Base-by-base conservation (phyloP, 2,797 vertebrate genomes). In the Margarornis squamiger region DNA sequence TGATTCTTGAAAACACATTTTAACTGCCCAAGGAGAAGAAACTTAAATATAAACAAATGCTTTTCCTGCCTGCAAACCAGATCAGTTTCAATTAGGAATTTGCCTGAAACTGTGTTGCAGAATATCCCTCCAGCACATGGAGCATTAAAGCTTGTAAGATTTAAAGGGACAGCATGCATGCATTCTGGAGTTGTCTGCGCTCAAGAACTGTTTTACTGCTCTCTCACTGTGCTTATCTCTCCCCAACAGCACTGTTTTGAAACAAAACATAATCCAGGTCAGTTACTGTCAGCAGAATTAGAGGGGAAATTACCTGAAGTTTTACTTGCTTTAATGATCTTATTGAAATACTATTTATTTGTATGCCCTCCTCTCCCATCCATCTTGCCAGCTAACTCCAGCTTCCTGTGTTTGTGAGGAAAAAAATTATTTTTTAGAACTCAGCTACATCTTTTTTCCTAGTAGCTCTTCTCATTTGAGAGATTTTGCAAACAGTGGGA, bases 281-380 rank as follows among this genome's bases (percentile, higher is more conserved):
- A 85, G 67, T 90, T 92, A 67, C 41, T 85, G 29, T 90, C 52
- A 87, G 55, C 88, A 92, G 71, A 95, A 92, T 95, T 78, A 93
- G 55, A 93, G 92, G 96, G 92, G 96, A 96, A 95, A 90, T 93
- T 90, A 94, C 88, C 95, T 95, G 88, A 96, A 86, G 73, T 90
- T 93, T 88, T 94, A 71, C 71, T 92, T 91, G 54, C 51, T 89
- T 89, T 92, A 88, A 79, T 70, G 79, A 79, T 70, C 23, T 66
- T 79, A 72, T 9, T 92, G 71, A 91, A 93, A 75, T 34, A 39
- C 32, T 82, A 38, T 76, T 93, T 73, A 71, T 86, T 93, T 94
- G 39, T 86, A 41, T 79, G 54, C 34, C 8, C 61, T 94, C 27
- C 57, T 91, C 61, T 95, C 58, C 45, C 38, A 72, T 70, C 34